Base-by-base conservation (phyloP, 2,888 invertebrate genomes). In the Chydorus sphaericus region DNA sequence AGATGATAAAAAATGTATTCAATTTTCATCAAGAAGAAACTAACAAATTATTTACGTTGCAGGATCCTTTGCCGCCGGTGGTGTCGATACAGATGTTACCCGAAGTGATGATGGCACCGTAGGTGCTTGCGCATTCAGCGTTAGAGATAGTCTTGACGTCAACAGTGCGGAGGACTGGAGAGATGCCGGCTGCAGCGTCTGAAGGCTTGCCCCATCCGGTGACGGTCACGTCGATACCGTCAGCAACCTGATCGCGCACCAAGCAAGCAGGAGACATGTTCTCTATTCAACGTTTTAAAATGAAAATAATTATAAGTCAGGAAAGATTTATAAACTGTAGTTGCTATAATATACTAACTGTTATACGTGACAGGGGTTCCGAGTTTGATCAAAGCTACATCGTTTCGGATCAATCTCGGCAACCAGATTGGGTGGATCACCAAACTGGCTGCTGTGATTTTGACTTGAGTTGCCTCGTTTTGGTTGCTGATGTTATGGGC, bases 361-460 rank as follows among this genome's bases (percentile, higher is more conserved):
- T 48, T 57, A 26, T 60, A 55, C 10, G 50, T 38, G 18, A 61
- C 53, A 14, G 57, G 57, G 10, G 48, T 37, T 8, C 60, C 58
- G 39, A 62, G 59, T 31, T 54, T 52, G 52, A 63, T 59, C 53
- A 63, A 53, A 30, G 62, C 56, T 1, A 63, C 39, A 56, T 63
- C 63, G 57, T 61, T 58, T 8, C 49, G 38, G 51, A 61, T 14
- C 28, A 52, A 14, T 18, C 49, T 23, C 7, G 55, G 20, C 38
- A 57, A 49, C 56, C 57, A 63, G 16, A 52, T 51, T 30, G 60
- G 60, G 51, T 62, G 62, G 20, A 57, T 49, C 55, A 56, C 39
- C 54, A 58, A 60, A 49, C 58, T 56, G 20, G 51, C 53, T 23
- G 58, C 10, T 26, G 30, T 18, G 20, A 44, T 33, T 10, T 20